Percentiles rank a stretch among this genome's conserved stretches.
Evolutionary conservation across 2,888 invertebrate species (phyloP).

Genomic region (Aleiodes alternator): DNA sequence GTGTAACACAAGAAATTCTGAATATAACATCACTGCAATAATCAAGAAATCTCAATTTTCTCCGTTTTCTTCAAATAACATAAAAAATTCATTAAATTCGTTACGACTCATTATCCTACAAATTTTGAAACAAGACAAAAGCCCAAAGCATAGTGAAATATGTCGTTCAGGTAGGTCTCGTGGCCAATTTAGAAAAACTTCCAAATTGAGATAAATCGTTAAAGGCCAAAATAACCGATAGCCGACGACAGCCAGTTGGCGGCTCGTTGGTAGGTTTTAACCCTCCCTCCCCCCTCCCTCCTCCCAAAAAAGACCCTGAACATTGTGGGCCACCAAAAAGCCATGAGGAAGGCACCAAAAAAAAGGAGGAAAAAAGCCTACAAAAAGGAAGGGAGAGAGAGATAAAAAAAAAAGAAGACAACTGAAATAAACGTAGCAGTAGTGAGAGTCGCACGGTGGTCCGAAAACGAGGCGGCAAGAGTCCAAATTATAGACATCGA

Average conservation of each 20-base stretch:
- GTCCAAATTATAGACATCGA: constrained; percentile 48
- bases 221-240: constrained; percentile 31
- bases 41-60: background rate
- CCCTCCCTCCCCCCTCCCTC: background rate
- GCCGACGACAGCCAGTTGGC: constrained; percentile 25
- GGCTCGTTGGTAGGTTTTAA: constrained; percentile 23
- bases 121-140: constrained; percentile 20
- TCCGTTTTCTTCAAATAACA: background rate
- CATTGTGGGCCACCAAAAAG: background rate
- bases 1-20: too few species aligned
- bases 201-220: constrained; percentile 46
- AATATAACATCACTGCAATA: too few species aligned
- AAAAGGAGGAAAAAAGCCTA: background rate
- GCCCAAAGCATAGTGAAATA: constrained; percentile 19
- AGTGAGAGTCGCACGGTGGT: constrained; percentile 44
- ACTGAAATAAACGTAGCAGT: constrained; percentile 26
- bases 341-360: background rate
- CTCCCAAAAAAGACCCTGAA: background rate
- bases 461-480: constrained; percentile 43
- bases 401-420: constrained; percentile 35
- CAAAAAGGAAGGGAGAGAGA: background rate
- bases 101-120: constrained; percentile 21
- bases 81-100: constrained; percentile 29
- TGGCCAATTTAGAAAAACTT: constrained; percentile 44
- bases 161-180: constrained; percentile 42